These are phyloP conservation scores for Connochaetes taurinus DNA, from an alignment of 2,113 vertebrate genomes.

Conservation along the genomic window DNA sequence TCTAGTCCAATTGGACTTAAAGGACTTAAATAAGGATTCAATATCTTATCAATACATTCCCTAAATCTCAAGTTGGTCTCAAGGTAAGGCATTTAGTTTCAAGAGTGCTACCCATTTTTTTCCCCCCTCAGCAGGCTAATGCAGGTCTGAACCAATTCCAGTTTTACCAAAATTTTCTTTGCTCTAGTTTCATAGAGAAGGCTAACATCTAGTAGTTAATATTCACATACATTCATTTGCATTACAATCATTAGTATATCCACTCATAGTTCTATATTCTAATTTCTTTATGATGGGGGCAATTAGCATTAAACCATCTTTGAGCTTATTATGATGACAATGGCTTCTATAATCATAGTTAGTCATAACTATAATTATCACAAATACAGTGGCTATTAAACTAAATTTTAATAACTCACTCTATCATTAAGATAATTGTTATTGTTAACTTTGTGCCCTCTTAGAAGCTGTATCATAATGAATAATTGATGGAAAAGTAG, in stretches of 20 bases:
- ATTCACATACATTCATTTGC: background rate
- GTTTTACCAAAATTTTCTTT: slow-evolving; percentile 16
- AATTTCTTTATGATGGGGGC: slow-evolving; percentile 58
- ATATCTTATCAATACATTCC: background rate
- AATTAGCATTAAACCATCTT: slow-evolving; percentile 58
- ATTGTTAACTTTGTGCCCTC: slow-evolving; percentile 58
- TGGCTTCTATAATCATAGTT: slow-evolving; percentile 55
- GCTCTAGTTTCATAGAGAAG: slow-evolving; percentile 11
- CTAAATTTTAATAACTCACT: slow-evolving; percentile 62
- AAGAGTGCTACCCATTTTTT: background rate
- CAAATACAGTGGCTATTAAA: slow-evolving; percentile 63
- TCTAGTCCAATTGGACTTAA: background rate
- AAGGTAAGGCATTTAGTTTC: background rate
- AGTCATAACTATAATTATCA: slow-evolving; percentile 64
- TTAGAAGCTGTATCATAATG: slow-evolving; percentile 39
- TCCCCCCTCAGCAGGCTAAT: background rate
- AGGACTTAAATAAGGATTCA: background rate
- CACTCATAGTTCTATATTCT: slow-evolving; percentile 48
- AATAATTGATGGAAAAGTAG: slow-evolving; percentile 40
- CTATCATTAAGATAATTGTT: slow-evolving; percentile 65
- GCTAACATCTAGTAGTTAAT: slow-evolving; percentile 18
- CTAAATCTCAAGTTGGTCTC: slow-evolving; percentile 6
- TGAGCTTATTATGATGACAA: slow-evolving; percentile 59
- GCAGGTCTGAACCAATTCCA: background rate
- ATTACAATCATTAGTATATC: background rate